Base-by-base conservation (phyloP, 2,888 invertebrate species). In the Clusia tigrina region DNA sequence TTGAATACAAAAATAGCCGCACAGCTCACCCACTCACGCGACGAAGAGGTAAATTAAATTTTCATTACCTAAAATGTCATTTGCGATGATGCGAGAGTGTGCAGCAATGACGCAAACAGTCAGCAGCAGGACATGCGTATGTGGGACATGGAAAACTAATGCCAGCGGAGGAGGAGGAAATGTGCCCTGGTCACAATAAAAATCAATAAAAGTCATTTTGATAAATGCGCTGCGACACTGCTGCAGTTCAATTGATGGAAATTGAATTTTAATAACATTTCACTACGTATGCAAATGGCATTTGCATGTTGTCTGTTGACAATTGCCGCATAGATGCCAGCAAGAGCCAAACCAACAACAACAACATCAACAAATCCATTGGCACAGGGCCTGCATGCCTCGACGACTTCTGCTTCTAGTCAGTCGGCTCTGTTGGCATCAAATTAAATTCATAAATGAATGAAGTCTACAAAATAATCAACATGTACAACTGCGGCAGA, bases 61-160 rank as follows among this genome's bases (percentile, higher is more conserved):
- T 63, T 63, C 59, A 63, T 59, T 63, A 63, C 38, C 55, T 55
- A 54, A 42, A 63, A 59, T 63, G 58, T 20, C 59, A 59, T 63
- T 46, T 55, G n/a, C n/a, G 42, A 42, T 42, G 42, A 42, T 42
- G n/a, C 12, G 12, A 32, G 12, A 32, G 12, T 32, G 32, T 32
- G 32, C 12, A 9, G 32, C 32, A 32, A n/a, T 62, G 37, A 25
- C 32, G 55, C 9, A 20, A 54, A 1, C 20, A 25, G 60, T 53
- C 52, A 42, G 42, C 42, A 42, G 42, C 32, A 32, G 5, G 32
- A 42, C 42, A 42, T 42, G 42, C 42, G 42, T 42, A 15, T 42
- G 42, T 17, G n/a, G n/a, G 5, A 32, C 57, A 53, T 62, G 54
- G 38, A 58, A 57, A 57, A 56, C 48, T 53, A 55, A 48, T 55